These are phyloP conservation scores for Rhyacichthys aspro DNA, from an alignment of 2,797 vertebrate genomes.

Conservation along the genomic window DNA sequence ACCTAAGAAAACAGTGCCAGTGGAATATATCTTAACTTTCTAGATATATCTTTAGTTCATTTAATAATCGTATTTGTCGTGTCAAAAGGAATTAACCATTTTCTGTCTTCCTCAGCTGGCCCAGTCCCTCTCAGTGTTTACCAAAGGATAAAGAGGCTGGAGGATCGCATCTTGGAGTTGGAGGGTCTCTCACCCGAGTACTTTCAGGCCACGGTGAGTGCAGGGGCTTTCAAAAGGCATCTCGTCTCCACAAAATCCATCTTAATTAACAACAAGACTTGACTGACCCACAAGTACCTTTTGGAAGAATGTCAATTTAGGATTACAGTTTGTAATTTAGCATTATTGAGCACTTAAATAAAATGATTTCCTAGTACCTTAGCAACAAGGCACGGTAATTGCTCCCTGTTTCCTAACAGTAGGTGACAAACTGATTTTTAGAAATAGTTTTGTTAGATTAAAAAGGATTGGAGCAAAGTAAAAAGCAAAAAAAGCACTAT, in stretches of 20 bases:
- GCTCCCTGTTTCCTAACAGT: not conserved
- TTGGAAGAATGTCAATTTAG: conserved; percentile 8
- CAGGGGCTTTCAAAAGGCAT: conserved; percentile 22
- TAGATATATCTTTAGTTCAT: too few species aligned
- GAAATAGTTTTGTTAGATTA: not conserved
- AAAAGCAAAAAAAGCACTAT: too few species aligned
- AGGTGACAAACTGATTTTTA: conserved; percentile 6
- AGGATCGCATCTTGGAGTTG: conserved; percentile 96
- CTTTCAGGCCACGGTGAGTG: conserved; percentile 93
- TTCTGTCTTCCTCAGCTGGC: conserved; percentile 77
- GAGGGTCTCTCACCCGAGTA: conserved; percentile 99
- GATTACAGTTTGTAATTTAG: conserved; percentile 6
- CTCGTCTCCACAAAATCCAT: not conserved
- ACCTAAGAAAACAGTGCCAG: too few species aligned
- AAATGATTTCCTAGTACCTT: not conserved
- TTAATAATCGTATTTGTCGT: not conserved
- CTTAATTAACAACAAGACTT: not conserved
- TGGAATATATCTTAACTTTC: too few species aligned
- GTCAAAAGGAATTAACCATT: conserved; percentile 5
- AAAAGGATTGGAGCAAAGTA: not conserved
- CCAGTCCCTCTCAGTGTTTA: conserved; percentile 94
- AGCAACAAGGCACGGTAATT: conserved; percentile 1
- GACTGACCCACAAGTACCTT: conserved; percentile 2
- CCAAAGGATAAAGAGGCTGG: conserved; percentile 95
- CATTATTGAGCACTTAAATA: conserved; percentile 12